These are phyloP conservation scores for Hippoglossus stenolepis DNA, from an alignment of 2,113 vertebrate genomes.

Conservation along the genomic window DNA sequence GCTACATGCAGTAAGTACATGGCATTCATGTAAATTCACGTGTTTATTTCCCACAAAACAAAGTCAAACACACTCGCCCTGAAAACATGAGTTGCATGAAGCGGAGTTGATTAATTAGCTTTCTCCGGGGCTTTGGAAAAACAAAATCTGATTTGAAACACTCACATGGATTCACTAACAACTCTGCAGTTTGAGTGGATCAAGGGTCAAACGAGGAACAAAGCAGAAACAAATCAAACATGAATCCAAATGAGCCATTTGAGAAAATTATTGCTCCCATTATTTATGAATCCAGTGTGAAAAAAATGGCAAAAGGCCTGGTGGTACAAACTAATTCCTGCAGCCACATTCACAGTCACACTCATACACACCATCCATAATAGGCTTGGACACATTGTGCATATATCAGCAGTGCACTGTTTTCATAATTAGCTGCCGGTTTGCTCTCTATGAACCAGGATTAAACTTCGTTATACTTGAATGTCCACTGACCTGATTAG, in stretches of 20 bases:
- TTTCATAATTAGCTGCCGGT: slow-evolving; percentile 29
- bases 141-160: slow-evolving; percentile 42
- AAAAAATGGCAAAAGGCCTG: slow-evolving; percentile 45
- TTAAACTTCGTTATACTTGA: slow-evolving; percentile 20
- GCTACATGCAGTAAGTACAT: not conserved
- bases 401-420: slow-evolving; percentile 44
- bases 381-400: slow-evolving; percentile 39
- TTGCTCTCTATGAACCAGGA: slow-evolving; percentile 19
- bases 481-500: not conserved
- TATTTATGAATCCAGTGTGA: slow-evolving; percentile 59
- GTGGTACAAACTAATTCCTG: slow-evolving; percentile 56
- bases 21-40: not conserved
- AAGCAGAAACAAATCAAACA: slow-evolving; percentile 62
- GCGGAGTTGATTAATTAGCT: slow-evolving; percentile 50
- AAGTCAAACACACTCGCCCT: slow-evolving; percentile 8
- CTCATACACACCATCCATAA: slow-evolving; percentile 41
- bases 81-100: slow-evolving; percentile 27
- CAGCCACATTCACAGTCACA: slow-evolving; percentile 53
- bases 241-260: slow-evolving; percentile 65
- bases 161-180: slow-evolving; percentile 39
- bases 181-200: slow-evolving; percentile 34
- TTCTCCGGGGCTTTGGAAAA: slow-evolving; percentile 38
- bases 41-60: slow-evolving; percentile 29
- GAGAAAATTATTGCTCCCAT: slow-evolving; percentile 49
- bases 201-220: slow-evolving; percentile 57